These are phyloP conservation scores for Drosophila borborema DNA, from an alignment of 2,888 invertebrate genomes.

Conservation along the genomic window DNA sequence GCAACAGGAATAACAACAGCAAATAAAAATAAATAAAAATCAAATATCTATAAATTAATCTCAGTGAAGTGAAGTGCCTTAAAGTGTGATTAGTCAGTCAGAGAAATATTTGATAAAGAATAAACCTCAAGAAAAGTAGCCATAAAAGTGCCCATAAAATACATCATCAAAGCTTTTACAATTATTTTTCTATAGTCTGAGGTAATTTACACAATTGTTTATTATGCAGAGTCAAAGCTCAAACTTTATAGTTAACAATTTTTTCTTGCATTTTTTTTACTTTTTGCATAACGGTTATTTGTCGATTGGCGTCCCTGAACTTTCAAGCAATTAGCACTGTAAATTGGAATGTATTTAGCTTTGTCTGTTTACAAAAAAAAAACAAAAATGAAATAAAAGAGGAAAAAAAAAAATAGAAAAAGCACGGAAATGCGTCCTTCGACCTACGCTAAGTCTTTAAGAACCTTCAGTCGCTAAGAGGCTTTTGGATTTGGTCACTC, in stretches of 20 bases:
- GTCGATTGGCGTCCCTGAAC: conserved; percentile 39
- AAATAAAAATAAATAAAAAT: background rate
- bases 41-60: background rate
- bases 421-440: conserved; percentile 64
- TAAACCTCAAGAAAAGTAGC: conserved; percentile 24
- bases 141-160: conserved; percentile 48
- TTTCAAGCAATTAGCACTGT: conserved; percentile 48
- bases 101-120: conserved; percentile 14
- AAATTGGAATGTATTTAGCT: conserved; percentile 27
- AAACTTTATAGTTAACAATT: conserved; percentile 17
- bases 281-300: conserved; percentile 19
- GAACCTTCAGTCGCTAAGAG: conserved; percentile 66
- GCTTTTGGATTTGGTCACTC: conserved; percentile 45
- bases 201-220: conserved; percentile 55
- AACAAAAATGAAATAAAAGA: background rate
- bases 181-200: conserved; percentile 35
- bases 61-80: conserved; percentile 31
- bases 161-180: conserved; percentile 22
- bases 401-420: background rate
- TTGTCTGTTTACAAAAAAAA: background rate
- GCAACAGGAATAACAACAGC: conserved; percentile 53
- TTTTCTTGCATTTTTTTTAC: background rate
- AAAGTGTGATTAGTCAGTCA: conserved; percentile 33
- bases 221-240: conserved; percentile 10
- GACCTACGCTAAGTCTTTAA: conserved; percentile 56